Evolutionary conservation across 2,888 invertebrate species (phyloP), one percentile per base, ranked within the genome.

Genomic region (Nomada hirtipes): DNA sequence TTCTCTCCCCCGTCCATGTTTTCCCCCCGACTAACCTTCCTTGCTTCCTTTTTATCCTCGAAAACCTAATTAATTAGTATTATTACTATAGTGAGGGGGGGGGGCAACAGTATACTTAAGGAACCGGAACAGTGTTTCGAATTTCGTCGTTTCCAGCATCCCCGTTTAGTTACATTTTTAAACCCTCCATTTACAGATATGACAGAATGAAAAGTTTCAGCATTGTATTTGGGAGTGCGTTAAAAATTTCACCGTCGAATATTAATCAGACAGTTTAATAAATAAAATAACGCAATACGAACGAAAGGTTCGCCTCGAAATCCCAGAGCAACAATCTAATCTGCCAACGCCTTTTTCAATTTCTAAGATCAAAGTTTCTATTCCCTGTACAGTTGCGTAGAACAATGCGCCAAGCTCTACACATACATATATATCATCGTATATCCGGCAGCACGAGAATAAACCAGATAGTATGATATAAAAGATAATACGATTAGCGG

Each of bases 21-120:
- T 53, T 63, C 53, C 52, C 47, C 3, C 50, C n/a, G 0, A 7
- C 7, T 26, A 4, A 15, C 26, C 72, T 23, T 20, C 4, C 2
- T 44, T 55, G 18, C 10, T 4, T 11, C 18, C 9, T 20, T 71
- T 68, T 42, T 15, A 53, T 18, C 20, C 20, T 29, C 23, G 13
- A 4, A 13, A 65, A 69, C 55, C 15, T 63, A 61, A 70, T 65
- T 70, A 78, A 79, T 78, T 70, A 78, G 70, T 59, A 65, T 59
- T 44, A 60, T 67, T 20, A 11, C 11, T 10, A 11, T 13, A 57
- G 23, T n/a, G 59, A 29, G 29, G 29, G 2, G 50, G 42, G 23
- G 11, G n/a, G n/a, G 7, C 9, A 3, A 11, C 26, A 15, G 60
- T 23, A 20, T 9, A 3, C 29, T 60, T 36, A 44, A 36, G n/a